Conservation (phyloP, 30 jellyfish, hydroid and myxozoan genomes). For the Hydra vulgaris region DNA sequence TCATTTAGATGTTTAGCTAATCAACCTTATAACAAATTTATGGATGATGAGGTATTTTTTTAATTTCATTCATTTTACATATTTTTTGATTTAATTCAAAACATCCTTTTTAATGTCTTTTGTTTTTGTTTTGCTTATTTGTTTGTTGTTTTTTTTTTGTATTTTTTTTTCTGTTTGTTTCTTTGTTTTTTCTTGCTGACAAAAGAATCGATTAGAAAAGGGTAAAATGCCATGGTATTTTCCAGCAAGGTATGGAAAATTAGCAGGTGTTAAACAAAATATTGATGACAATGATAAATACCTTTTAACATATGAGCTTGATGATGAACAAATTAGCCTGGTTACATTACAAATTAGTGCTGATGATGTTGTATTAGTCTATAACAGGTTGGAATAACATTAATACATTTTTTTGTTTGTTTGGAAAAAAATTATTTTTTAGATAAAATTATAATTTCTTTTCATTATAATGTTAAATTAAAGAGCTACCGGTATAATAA, state of each 20-base stretch:
- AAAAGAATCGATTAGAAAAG: conserved; percentile 16
- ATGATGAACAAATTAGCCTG: conserved; percentile 39
- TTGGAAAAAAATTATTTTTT: neutral
- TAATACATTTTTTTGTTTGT: neutral
- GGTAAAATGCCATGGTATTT: conserved; percentile 33
- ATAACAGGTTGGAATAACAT: conserved; percentile 39
- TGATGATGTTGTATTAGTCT: conserved; percentile 39
- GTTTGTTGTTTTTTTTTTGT: neutral
- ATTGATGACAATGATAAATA: conserved; percentile 12
- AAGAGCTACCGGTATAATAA: conserved; percentile 61
- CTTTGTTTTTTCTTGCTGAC: neutral
- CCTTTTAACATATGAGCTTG: conserved; percentile 31
- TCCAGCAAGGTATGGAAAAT: conserved; percentile 39
- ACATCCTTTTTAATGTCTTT: too few relatives aligned
- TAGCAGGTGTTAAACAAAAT: conserved; percentile 37
- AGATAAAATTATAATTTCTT: neutral
- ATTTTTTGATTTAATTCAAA: too few relatives aligned
- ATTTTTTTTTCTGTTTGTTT: neutral
- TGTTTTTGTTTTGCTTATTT: neutral
- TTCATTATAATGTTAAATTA: neutral
- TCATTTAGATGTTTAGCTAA: conserved; percentile 36
- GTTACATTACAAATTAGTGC: conserved; percentile 45
- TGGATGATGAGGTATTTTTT: conserved; percentile 24
- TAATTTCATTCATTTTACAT: neutral
- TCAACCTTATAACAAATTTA: conserved; percentile 25